phyloP scores from a whole-genome alignment of 2,888 invertebrate genomes.

The Morinoia aosen region DNA sequence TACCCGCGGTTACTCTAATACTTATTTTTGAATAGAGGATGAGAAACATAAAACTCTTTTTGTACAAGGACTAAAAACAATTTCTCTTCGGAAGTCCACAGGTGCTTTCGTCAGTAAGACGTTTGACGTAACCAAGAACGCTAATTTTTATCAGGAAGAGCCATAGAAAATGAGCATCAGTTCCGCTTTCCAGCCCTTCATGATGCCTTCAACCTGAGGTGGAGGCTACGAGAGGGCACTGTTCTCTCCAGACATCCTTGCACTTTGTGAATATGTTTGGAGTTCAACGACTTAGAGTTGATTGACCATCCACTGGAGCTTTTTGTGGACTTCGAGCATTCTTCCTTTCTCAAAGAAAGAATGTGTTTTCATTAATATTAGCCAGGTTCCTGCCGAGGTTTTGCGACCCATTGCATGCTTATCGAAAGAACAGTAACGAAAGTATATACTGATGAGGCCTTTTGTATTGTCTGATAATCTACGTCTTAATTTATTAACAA shows the following conservation, averaged over 20 bases:
- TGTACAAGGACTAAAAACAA: background rate
- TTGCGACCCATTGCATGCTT: background rate
- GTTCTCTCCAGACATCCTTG: background rate
- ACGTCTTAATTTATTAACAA: background rate
- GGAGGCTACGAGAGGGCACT: background rate
- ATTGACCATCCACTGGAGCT: background rate
- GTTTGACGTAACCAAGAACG: background rate
- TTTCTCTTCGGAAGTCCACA: background rate
- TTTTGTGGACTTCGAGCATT: background rate
- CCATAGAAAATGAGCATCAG: background rate
- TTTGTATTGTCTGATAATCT: background rate
- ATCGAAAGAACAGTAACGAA: background rate
- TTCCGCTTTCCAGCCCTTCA: background rate
- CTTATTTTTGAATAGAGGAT: background rate
- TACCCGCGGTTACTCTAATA: background rate
- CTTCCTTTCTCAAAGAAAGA: background rate
- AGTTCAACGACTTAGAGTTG: background rate
- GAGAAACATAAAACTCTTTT: background rate
- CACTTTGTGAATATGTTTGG: background rate
- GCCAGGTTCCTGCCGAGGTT: background rate
- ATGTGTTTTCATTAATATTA: background rate
- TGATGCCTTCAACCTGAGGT: background rate
- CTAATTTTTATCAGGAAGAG: background rate
- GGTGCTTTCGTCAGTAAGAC: background rate
- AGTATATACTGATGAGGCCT: background rate